These are phyloP conservation scores for Arctia plantaginis DNA, from an alignment of 2,888 invertebrate genomes.

Conservation along the genomic window DNA sequence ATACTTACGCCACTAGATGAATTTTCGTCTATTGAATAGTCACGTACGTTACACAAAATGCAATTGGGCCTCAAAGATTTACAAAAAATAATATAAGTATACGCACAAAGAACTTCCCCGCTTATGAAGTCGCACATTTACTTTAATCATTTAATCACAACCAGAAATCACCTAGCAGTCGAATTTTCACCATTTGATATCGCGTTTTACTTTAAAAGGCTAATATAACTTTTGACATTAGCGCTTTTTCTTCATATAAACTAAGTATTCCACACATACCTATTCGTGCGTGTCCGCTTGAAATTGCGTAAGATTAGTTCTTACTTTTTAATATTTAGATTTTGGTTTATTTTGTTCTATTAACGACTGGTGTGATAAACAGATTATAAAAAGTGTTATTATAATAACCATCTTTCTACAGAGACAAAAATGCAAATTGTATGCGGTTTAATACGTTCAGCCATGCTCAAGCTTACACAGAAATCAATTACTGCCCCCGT, in stretches of 20 bases:
- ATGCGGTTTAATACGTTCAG: conserved; percentile 61
- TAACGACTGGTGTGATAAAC: conserved; percentile 27
- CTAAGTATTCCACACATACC: not conserved
- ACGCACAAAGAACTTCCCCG: conserved; percentile 31
- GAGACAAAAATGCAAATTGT: conserved; percentile 72
- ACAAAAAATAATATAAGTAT: conserved; percentile 50
- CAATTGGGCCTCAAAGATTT: conserved; percentile 45
- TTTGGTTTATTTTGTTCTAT: not conserved
- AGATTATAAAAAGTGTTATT: conserved; percentile 58
- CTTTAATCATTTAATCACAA: not conserved
- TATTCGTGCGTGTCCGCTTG: not conserved
- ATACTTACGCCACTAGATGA: conserved; percentile 56
- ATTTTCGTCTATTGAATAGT: conserved; percentile 66
- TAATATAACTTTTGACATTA: not conserved
- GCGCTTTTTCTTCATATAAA: not conserved
- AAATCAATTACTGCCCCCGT: conserved; percentile 66
- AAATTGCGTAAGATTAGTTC: not conserved
- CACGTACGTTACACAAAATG: conserved; percentile 72
- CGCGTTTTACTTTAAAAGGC: not conserved
- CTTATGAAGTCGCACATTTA: conserved; percentile 40
- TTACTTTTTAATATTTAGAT: not conserved
- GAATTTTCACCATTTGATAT: not conserved
- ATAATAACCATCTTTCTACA: conserved; percentile 52
- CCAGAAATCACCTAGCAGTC: not conserved
- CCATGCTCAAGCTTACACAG: conserved; percentile 58